Conservation (phyloP, 2,113 vertebrate genomes). For the Neomonachus schauinslandi region DNA sequence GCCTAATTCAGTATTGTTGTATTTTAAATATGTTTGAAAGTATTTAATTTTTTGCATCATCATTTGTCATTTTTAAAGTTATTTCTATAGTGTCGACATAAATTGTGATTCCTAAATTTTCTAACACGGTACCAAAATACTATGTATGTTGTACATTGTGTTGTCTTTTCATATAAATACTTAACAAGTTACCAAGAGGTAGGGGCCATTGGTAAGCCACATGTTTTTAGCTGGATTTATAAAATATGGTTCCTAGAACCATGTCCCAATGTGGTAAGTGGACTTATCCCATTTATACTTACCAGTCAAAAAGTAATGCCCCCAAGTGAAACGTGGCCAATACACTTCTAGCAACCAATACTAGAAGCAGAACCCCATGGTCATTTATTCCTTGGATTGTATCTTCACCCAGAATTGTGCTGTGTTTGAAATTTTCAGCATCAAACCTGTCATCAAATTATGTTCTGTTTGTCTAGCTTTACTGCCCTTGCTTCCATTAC, state of each 20-base stretch:
- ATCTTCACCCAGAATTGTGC: background rate
- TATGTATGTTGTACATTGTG: background rate
- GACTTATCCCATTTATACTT: background rate
- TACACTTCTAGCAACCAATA: background rate
- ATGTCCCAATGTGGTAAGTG: background rate
- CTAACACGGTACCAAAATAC: background rate
- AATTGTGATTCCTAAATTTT: background rate
- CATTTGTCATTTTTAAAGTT: background rate
- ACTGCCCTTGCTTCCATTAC: background rate
- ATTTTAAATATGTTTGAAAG: slow-evolving; percentile 8
- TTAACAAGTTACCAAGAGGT: background rate
- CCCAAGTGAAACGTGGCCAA: background rate
- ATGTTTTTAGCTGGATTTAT: background rate
- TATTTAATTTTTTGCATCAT: background rate
- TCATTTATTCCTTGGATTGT: background rate
- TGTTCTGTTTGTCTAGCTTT: background rate
- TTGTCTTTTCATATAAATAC: slow-evolving; percentile 21
- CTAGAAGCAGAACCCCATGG: background rate
- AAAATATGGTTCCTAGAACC: background rate
- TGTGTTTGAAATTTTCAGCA: background rate
- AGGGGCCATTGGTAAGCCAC: background rate
- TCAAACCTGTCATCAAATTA: background rate
- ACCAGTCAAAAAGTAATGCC: background rate
- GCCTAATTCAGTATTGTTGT: background rate
- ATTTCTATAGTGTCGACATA: background rate